Conservation (phyloP, 2,113 vertebrate genomes). For the Plestiodon gilberti region DNA sequence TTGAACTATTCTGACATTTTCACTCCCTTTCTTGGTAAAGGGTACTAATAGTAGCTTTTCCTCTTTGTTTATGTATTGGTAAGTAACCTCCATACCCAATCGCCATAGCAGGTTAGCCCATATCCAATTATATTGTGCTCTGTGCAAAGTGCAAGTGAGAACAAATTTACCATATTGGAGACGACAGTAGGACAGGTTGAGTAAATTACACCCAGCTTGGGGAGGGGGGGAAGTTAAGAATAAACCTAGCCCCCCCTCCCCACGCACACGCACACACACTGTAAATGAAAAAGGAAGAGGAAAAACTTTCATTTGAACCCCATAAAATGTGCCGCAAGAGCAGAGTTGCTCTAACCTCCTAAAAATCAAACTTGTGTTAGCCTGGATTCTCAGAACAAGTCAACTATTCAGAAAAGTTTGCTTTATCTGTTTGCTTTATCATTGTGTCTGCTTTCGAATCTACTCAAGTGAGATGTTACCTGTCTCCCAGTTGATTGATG, state of each 20-base stretch:
- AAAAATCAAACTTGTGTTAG: background rate
- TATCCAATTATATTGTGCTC: background rate
- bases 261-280: background rate
- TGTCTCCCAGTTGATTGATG: slow-evolving; percentile 44
- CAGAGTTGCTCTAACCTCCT: background rate
- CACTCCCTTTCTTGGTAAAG: background rate
- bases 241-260: too few species aligned
- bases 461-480: slow-evolving; percentile 35
- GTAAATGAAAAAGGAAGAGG: background rate
- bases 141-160: background rate
- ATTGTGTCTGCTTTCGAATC: slow-evolving; percentile 37
- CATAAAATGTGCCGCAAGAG: background rate
- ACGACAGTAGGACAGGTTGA: background rate
- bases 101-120: background rate
- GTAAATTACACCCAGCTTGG: background rate
- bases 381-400: slow-evolving; percentile 11
- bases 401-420: slow-evolving; percentile 40
- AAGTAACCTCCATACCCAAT: background rate
- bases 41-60: background rate
- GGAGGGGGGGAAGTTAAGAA: too few species aligned
- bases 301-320: background rate
- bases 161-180: background rate
- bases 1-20: background rate
- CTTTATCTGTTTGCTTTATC: slow-evolving; percentile 28
- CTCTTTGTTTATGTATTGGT: background rate